These are phyloP conservation scores for Tetragnatha montana DNA, from an alignment of 2,888 invertebrate species.

Conservation along the genomic window DNA sequence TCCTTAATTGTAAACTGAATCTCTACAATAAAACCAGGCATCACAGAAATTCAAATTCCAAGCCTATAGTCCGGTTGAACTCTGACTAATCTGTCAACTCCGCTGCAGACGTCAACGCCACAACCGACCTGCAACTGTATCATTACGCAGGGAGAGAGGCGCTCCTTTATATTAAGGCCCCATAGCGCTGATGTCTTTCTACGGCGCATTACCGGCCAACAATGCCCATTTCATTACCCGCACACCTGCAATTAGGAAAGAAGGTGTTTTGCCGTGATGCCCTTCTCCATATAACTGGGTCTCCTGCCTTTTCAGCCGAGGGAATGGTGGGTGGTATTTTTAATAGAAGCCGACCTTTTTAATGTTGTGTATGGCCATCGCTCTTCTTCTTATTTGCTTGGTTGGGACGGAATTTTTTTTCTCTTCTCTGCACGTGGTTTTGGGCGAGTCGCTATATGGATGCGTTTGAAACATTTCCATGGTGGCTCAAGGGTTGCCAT, in stretches of 20 bases:
- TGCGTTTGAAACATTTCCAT: constrained; percentile 18
- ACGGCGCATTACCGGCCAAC: constrained; percentile 58
- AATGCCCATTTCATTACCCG: constrained; percentile 65
- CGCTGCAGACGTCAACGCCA: neutral
- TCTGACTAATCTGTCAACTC: no score
- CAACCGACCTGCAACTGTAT: constrained; percentile 24
- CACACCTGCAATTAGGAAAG: constrained; percentile 61
- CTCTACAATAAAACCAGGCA: no score
- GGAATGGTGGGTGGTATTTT: constrained; percentile 62
- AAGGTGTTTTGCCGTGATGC: constrained; percentile 6
- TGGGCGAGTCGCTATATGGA: constrained; percentile 9
- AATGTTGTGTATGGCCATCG: constrained; percentile 24
- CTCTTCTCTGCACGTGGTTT: neutral
- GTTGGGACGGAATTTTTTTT: neutral
- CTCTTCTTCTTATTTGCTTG: neutral
- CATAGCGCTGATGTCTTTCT: constrained; percentile 61
- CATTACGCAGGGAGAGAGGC: constrained; percentile 49
- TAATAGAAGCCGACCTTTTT: constrained; percentile 63
- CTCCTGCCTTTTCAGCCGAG: neutral
- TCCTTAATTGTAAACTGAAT: no score
- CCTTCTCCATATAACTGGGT: constrained; percentile 11
- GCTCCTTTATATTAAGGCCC: constrained; percentile 42
- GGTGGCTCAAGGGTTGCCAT: neutral
- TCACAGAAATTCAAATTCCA: no score
- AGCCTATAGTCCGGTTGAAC: no score